A percentile compares a stretch with the other conserved stretches of the same genome.
Conservation (phyloP, 2,888 invertebrate genomes). For the Dolomedes plantarius region DNA sequence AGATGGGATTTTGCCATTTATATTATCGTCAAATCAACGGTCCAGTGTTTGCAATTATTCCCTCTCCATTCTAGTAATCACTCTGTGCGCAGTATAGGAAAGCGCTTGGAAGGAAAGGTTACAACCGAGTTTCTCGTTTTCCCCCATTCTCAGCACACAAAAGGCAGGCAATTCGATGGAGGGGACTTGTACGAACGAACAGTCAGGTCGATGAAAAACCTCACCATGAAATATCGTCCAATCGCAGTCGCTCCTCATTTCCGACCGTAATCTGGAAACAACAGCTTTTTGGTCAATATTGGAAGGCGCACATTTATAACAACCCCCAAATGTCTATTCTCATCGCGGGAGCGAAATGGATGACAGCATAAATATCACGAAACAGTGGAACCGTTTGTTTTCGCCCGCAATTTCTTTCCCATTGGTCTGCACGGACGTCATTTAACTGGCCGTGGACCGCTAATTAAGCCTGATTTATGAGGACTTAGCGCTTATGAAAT, state of each 20-base stretch:
- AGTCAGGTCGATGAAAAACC: conserved; percentile 52
- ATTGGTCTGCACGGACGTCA: conserved; percentile 26
- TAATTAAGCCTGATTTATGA: conserved; percentile 65
- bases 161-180: conserved; percentile 41
- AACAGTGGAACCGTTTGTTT: conserved; percentile 53
- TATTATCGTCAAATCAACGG: too few relatives aligned
- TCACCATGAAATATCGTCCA: conserved; percentile 57
- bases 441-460: conserved; percentile 37
- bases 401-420: conserved; percentile 39
- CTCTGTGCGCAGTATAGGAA: too few relatives aligned
- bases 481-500: conserved; percentile 53
- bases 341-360: conserved; percentile 43
- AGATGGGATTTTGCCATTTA: too few relatives aligned
- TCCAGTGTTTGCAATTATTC: too few relatives aligned
- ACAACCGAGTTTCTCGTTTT: background rate
- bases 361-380: conserved; percentile 64
- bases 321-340: conserved; percentile 43
- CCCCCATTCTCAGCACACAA: conserved; percentile 22
- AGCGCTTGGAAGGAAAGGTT: too few relatives aligned
- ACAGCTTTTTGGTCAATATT: conserved; percentile 67
- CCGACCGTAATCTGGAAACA: conserved; percentile 64
- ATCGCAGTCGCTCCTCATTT: conserved; percentile 62
- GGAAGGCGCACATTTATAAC: conserved; percentile 58
- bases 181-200: conserved; percentile 10
- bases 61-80: too few relatives aligned